A percentile compares a stretch with the other conserved stretches of the same genome.
These are phyloP conservation scores for Rhinophrynus dorsalis DNA, from an alignment of 2,797 vertebrate species.

Conservation along the genomic window DNA sequence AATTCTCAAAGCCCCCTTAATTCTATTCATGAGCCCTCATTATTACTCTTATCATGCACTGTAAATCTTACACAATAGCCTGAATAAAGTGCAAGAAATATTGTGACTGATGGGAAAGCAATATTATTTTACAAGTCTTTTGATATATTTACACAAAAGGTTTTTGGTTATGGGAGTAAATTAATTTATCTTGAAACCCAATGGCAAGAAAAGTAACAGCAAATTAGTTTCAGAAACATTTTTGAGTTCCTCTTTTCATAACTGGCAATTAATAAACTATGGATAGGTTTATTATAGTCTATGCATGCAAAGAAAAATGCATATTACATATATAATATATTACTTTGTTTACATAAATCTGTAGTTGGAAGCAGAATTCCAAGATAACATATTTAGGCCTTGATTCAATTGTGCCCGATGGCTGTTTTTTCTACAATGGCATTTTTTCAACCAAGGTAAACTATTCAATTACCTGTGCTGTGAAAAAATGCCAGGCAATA, in stretches of 20 bases:
- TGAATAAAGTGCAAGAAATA: slow-evolving; percentile 14
- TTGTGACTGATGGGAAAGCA: slow-evolving; percentile 21
- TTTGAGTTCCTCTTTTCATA: slow-evolving; percentile 8
- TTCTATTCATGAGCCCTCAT: slow-evolving; percentile 46
- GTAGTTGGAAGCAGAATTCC: not conserved
- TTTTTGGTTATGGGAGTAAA: not conserved
- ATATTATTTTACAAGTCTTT: slow-evolving; percentile 27
- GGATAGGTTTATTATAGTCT: slow-evolving; percentile 1
- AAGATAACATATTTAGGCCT: not conserved
- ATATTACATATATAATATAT: slow-evolving; percentile 24
- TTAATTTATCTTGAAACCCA: not conserved
- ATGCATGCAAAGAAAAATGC: slow-evolving; percentile 6
- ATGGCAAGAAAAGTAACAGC: not conserved
- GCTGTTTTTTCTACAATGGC: too few relatives aligned
- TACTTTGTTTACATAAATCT: not conserved
- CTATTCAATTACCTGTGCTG: too few relatives aligned
- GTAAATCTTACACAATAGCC: slow-evolving; percentile 36
- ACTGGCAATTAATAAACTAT: slow-evolving; percentile 19
- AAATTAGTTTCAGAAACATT: slow-evolving; percentile 11
- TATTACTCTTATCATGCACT: slow-evolving; percentile 45
- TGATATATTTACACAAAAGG: slow-evolving; percentile 20
- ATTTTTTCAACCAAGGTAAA: too few relatives aligned
- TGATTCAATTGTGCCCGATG: too few relatives aligned
- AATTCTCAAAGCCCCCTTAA: slow-evolving; percentile 48
- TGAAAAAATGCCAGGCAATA: too few relatives aligned